Base-by-base conservation (phyloP, 2,113 vertebrate species). In the Nesogale talazaci region DNA sequence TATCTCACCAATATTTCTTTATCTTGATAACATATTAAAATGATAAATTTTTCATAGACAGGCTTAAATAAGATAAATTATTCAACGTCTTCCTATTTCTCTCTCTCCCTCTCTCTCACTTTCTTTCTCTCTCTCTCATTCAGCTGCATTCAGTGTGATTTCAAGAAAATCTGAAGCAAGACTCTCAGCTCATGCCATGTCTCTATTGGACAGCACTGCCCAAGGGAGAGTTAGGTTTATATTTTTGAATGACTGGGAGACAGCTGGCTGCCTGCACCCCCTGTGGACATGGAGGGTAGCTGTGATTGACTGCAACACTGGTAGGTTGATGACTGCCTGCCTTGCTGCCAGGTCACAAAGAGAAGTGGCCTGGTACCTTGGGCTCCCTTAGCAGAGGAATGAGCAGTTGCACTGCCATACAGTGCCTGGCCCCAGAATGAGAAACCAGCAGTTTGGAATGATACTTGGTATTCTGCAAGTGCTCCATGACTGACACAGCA, bases 401-500 rank as follows among this genome's bases (percentile, higher is more conserved):
- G 91, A 97, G 90, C 96, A 88, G 90, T 86, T 94, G 40, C 61
- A 96, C 72, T 19, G 57, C 36, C 12, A 12, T 23, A 2, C 19
- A 56, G 20, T 1, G 0, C 40, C 36, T 17, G 6, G 27, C 17
- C 23, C 3, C 15, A 27, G 75, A 3, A 36, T 11, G 8, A 69
- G 70, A 96, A 96, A 96, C 86, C 46, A 12, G 91, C 61, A 94
- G 96, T 96, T 97, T 92, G 77, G 97, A 96, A 95, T 85, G 93
- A 89, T 95, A 90, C 92, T 98, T 98, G 96, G 97, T 97, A 98
- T 98, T 98, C 98, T 94, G 94, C 74, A 93, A 95, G 94, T 96
- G 94, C 87, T 93, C 95, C 80, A 12, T 98, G 98, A 98, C 97
- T 98, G 98, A 98, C 98, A 98, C 83, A 93, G 97, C 97, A 98